phyloP scores from a whole-genome alignment of 2,888 invertebrate genomes.

The Phengaris alcon region DNA sequence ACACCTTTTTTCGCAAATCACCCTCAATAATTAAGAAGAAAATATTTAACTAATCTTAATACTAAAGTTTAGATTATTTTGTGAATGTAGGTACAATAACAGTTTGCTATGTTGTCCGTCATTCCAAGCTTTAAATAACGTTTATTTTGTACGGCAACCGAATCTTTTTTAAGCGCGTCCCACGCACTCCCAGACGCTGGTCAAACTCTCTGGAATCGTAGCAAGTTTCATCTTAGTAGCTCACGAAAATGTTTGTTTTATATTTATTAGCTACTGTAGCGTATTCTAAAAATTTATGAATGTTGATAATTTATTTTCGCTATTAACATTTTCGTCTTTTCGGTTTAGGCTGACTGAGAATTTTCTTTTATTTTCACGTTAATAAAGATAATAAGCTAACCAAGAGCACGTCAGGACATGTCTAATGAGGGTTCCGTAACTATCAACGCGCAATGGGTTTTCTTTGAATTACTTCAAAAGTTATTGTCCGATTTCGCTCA shows the following conservation, averaged over 20 bases:
- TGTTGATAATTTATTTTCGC: not conserved
- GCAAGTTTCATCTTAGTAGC: not conserved
- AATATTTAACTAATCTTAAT: not conserved
- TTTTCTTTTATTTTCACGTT: too few species aligned
- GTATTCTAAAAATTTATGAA: not conserved
- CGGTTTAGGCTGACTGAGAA: not conserved
- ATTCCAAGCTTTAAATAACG: constrained; percentile 56
- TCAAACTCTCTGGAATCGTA: constrained; percentile 37
- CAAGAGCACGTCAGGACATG: too few species aligned
- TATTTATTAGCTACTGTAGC: not conserved
- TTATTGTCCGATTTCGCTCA: too few species aligned
- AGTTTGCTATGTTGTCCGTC: constrained; percentile 39
- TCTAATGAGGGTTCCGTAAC: too few species aligned
- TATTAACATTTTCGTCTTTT: not conserved
- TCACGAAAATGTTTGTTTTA: constrained; percentile 18
- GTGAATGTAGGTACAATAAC: not conserved
- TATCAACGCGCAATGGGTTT: too few species aligned
- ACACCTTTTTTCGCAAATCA: not conserved
- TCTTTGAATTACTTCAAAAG: too few species aligned
- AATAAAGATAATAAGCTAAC: too few species aligned
- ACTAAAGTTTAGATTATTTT: not conserved
- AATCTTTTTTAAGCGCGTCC: constrained; percentile 54
- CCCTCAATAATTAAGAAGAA: not conserved
- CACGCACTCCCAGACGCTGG: constrained; percentile 47
- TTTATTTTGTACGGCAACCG: constrained; percentile 50